Evolutionary conservation across 2,113 vertebrate species (phyloP).

Genomic region (Prochilodus magdalenae): DNA sequence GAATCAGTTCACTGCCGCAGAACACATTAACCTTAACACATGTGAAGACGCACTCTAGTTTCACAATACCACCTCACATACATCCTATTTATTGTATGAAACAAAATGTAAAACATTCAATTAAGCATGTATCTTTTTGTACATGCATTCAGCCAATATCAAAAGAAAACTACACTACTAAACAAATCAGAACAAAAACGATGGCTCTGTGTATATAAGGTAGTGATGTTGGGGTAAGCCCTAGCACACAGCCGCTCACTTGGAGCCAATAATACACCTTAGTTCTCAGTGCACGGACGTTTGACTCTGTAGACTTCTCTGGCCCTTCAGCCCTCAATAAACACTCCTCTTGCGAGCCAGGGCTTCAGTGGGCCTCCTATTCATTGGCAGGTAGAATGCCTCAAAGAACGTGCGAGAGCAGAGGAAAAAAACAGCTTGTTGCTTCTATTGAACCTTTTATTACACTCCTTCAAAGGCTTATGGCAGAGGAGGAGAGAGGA

Average conservation of each 20-base stretch:
- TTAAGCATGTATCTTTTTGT: neutral
- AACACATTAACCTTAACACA: neutral
- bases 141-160: neutral
- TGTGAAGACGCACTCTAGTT: neutral
- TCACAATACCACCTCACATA: neutral
- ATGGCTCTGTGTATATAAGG: neutral
- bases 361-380: slow-evolving; percentile 77
- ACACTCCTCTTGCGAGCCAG: slow-evolving; percentile 67
- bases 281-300: slow-evolving; percentile 55
- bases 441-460: slow-evolving; percentile 78
- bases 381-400: slow-evolving; percentile 78
- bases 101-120: neutral
- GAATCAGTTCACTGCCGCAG: neutral
- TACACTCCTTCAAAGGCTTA: slow-evolving; percentile 73
- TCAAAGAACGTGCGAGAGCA: slow-evolving; percentile 68
- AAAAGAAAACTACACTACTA: neutral
- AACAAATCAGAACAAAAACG: neutral
- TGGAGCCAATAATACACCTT: slow-evolving; percentile 3
- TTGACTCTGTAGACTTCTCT: slow-evolving; percentile 56
- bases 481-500: slow-evolving; percentile 62
- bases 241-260: slow-evolving; percentile 14
- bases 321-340: slow-evolving; percentile 70
- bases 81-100: neutral
- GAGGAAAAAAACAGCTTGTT: slow-evolving; percentile 75
- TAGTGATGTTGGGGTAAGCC: slow-evolving; percentile 9